Percentiles rank a stretch among this genome's conserved stretches.
These are phyloP conservation scores for Lepus oiostolus DNA, from an alignment of 2,797 vertebrate species.

Conservation along the genomic window DNA sequence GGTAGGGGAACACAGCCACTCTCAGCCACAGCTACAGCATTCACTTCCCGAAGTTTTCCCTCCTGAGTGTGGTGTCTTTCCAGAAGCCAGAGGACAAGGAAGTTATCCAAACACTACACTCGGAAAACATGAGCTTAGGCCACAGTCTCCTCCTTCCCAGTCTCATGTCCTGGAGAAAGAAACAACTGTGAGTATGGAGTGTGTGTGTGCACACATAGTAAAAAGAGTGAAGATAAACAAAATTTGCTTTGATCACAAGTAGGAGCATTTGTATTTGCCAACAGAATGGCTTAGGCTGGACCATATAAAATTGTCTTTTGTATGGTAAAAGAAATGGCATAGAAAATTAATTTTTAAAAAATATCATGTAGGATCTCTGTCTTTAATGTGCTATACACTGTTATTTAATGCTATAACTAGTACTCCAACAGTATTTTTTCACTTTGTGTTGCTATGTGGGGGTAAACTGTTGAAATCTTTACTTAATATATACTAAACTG, in stretches of 20 bases:
- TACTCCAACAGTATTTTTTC: too few species aligned
- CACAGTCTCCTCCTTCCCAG: background rate
- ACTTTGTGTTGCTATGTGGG: too few species aligned
- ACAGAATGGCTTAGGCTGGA: background rate
- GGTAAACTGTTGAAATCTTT: too few species aligned
- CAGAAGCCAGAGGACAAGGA: background rate
- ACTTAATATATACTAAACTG: too few species aligned
- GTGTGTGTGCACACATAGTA: background rate
- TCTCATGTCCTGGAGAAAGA: background rate
- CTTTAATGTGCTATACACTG: too few species aligned
- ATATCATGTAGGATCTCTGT: too few species aligned
- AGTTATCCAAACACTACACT: background rate
- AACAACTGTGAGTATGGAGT: background rate
- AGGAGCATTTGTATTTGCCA: background rate
- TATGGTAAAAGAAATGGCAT: background rate
- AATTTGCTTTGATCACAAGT: background rate
- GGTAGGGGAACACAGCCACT: background rate
- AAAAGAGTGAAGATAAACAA: background rate
- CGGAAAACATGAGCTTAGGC: background rate
- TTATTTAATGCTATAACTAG: too few species aligned
- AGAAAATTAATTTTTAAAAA: too few species aligned
- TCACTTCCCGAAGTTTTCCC: background rate
- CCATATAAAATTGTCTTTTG: background rate
- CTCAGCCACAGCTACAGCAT: background rate
- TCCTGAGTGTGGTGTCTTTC: background rate